Evolutionary conservation across 2,113 vertebrate genomes (phyloP).

Genomic region (Pachyramphus minor): DNA sequence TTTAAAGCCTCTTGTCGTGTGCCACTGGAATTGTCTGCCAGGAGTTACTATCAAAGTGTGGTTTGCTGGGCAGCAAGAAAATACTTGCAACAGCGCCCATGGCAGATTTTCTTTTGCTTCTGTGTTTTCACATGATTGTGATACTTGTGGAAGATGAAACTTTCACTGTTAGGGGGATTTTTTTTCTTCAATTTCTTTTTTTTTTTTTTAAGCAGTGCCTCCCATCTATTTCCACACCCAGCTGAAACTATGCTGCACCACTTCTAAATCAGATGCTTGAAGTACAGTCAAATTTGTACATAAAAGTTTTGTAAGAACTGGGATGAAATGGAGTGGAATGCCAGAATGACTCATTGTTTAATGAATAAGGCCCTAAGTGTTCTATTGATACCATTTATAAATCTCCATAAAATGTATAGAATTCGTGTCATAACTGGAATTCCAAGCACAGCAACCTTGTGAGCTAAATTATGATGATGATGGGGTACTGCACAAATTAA

Average conservation of each 20-base stretch:
- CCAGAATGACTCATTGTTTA: conserved; percentile 69
- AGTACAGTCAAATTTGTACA: conserved; percentile 29
- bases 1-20: background rate
- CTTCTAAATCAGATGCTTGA: background rate
- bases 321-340: conserved; percentile 33
- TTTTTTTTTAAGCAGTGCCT: background rate
- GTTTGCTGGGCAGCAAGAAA: background rate
- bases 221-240: background rate
- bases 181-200: background rate
- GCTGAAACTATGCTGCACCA: background rate
- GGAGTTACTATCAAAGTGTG: background rate
- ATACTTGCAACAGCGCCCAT: background rate
- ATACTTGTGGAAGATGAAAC: background rate
- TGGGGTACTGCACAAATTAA: background rate
- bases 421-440: conserved; percentile 68
- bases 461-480: background rate
- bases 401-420: conserved; percentile 55
- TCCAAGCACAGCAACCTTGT: conserved; percentile 44
- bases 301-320: conserved; percentile 43
- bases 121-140: background rate
- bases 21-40: background rate
- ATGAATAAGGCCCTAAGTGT: conserved; percentile 69
- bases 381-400: conserved; percentile 55
- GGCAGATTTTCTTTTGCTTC: background rate
- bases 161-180: background rate